These are phyloP conservation scores for Amblyjoppa proteus DNA, from an alignment of 2,888 invertebrate genomes.

Conservation along the genomic window DNA sequence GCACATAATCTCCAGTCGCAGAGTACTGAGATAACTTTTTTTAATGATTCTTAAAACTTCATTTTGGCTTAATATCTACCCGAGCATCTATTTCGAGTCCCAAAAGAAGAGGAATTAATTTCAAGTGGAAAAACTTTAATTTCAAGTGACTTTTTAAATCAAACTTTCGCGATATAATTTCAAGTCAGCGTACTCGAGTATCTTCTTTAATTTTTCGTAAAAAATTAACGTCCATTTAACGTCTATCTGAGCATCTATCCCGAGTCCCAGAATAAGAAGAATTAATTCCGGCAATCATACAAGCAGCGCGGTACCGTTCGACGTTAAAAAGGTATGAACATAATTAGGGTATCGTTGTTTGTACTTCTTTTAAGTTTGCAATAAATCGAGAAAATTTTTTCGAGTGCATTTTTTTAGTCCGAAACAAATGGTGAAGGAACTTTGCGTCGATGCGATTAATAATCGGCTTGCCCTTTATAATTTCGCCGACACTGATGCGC, in stretches of 20 bases:
- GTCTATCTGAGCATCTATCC: slow-evolving; percentile 71
- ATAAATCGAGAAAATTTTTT: not conserved
- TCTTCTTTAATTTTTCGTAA: not conserved
- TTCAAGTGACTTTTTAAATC: too few relatives aligned
- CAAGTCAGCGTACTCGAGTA: too few relatives aligned
- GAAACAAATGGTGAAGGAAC: not conserved
- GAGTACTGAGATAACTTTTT: too few relatives aligned
- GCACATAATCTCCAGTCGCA: too few relatives aligned
- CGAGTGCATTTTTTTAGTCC: not conserved
- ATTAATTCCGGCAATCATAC: slow-evolving; percentile 70
- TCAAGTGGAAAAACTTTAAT: not conserved
- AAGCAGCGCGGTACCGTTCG: not conserved
- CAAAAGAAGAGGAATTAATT: too few relatives aligned
- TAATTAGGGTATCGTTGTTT: not conserved
- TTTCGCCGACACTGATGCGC: slow-evolving; percentile 25
- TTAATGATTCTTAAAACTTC: not conserved
- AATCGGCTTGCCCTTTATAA: slow-evolving; percentile 30
- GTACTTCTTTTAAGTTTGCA: not conserved
- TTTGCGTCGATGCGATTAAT: not conserved
- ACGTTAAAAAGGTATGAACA: slow-evolving; percentile 31
- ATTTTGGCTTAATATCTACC: slow-evolving; percentile 32
- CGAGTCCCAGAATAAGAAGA: too few relatives aligned
- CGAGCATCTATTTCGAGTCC: slow-evolving; percentile 71
- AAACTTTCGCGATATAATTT: too few relatives aligned
- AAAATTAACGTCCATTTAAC: slow-evolving; percentile 14